These are phyloP conservation scores for Coptodon rendalli DNA, from an alignment of 2,113 vertebrate species.

Conservation along the genomic window DNA sequence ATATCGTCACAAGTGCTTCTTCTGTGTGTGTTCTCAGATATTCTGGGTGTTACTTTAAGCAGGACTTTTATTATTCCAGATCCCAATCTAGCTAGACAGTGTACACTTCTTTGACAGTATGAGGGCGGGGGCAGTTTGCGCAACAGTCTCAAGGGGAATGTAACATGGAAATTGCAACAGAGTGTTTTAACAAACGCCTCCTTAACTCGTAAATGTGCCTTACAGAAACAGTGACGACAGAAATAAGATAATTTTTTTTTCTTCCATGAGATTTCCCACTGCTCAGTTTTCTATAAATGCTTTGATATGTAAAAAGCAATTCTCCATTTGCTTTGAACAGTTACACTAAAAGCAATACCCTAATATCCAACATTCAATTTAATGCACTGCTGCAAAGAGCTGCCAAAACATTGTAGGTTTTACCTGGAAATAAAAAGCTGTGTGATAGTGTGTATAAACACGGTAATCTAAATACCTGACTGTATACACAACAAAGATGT, in stretches of 20 bases:
- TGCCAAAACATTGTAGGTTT: neutral
- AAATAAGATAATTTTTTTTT: neutral
- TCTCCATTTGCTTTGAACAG: neutral
- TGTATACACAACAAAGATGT: constrained; percentile 51
- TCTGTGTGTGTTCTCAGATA: neutral
- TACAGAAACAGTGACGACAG: neutral
- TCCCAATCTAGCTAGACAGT: neutral
- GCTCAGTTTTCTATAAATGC: neutral
- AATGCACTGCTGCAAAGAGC: neutral
- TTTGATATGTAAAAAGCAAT: neutral
- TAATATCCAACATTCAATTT: neutral
- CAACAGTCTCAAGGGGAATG: constrained; percentile 10
- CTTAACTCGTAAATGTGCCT: neutral
- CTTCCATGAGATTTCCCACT: neutral
- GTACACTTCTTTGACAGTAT: neutral
- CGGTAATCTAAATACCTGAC: neutral
- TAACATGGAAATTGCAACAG: constrained; percentile 45
- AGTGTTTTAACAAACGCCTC: constrained; percentile 36
- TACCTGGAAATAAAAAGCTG: neutral
- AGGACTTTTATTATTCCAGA: neutral
- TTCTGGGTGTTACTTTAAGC: neutral
- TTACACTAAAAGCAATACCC: neutral
- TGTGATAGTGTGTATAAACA: neutral
- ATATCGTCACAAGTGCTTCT: neutral
- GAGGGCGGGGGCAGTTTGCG: neutral